Evolutionary conservation across 2,113 vertebrate genomes (phyloP).

Genomic region (Thunnus thynnus): DNA sequence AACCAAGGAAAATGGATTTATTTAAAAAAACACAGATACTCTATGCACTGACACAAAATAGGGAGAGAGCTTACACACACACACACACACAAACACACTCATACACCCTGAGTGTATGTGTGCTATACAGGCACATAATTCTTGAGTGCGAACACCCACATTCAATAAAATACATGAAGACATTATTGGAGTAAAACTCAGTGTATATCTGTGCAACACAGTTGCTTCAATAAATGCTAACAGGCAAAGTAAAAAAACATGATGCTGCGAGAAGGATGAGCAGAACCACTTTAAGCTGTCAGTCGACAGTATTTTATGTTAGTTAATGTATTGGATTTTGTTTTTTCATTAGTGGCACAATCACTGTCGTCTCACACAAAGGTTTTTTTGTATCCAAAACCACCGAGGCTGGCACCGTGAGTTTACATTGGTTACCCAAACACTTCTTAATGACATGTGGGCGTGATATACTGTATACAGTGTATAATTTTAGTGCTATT

Average conservation of each 20-base stretch:
- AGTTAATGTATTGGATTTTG: slow-evolving; percentile 50
- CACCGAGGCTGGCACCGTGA: neutral
- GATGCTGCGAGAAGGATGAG: neutral
- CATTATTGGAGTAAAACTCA: slow-evolving; percentile 49
- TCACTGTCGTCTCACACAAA: slow-evolving; percentile 15
- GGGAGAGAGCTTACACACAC: slow-evolving; percentile 33
- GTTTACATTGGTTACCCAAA: too few species aligned
- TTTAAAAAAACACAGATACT: slow-evolving; percentile 56
- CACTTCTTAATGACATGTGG: slow-evolving; percentile 20
- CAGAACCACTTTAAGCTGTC: slow-evolving; percentile 53
- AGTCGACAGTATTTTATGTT: slow-evolving; percentile 29
- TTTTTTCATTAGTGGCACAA: slow-evolving; percentile 47
- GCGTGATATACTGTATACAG: neutral
- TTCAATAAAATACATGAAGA: slow-evolving; percentile 60
- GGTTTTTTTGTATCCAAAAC: slow-evolving; percentile 28
- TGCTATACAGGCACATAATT: slow-evolving; percentile 45
- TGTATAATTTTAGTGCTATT: too few species aligned
- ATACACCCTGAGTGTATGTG: slow-evolving; percentile 26
- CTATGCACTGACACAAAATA: slow-evolving; percentile 64
- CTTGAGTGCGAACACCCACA: slow-evolving; percentile 48
- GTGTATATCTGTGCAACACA: slow-evolving; percentile 39
- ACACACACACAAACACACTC: slow-evolving; percentile 24
- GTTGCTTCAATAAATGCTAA: slow-evolving; percentile 55
- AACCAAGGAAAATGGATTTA: slow-evolving; percentile 69
- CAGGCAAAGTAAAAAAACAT: slow-evolving; percentile 41